phyloP scores from a whole-genome alignment of 2,113 vertebrate genomes.

The Hypomesus transpacificus region DNA sequence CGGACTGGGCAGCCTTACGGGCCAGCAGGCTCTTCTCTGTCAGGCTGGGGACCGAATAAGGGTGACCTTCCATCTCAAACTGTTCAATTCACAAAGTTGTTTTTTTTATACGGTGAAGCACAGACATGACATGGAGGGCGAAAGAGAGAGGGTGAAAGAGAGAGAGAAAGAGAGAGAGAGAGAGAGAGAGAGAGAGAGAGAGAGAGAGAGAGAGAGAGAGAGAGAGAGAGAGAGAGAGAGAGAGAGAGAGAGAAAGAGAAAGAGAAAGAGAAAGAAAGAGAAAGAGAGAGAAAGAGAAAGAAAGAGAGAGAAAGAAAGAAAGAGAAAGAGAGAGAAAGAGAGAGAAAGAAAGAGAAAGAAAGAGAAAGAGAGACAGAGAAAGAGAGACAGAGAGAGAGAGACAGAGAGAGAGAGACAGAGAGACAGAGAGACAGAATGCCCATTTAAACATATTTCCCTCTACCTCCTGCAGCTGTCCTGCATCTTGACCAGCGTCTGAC shows the following conservation, averaged over 20 bases:
- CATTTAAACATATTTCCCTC: slow-evolving; percentile 28
- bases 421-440: background rate
- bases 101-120: too few species aligned
- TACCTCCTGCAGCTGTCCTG: slow-evolving; percentile 78
- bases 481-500: slow-evolving; percentile 76
- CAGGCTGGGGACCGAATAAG: slow-evolving; percentile 65
- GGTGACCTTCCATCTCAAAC: too few species aligned
- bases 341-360: too few species aligned
- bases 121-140: too few species aligned
- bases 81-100: background rate
- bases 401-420: background rate
- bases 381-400: background rate
- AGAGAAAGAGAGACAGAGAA: too few species aligned
- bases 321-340: too few species aligned
- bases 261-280: too few species aligned
- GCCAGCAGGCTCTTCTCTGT: slow-evolving; percentile 71
- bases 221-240: too few species aligned
- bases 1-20: slow-evolving; percentile 65
- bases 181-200: background rate
- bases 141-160: background rate
- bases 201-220: too few species aligned
- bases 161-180: background rate
- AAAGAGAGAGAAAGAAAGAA: too few species aligned
- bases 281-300: too few species aligned
- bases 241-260: too few species aligned